These are phyloP conservation scores for Tachypleus tridentatus DNA, from an alignment of 1,140 invertebrate species.

Conservation along the genomic window DNA sequence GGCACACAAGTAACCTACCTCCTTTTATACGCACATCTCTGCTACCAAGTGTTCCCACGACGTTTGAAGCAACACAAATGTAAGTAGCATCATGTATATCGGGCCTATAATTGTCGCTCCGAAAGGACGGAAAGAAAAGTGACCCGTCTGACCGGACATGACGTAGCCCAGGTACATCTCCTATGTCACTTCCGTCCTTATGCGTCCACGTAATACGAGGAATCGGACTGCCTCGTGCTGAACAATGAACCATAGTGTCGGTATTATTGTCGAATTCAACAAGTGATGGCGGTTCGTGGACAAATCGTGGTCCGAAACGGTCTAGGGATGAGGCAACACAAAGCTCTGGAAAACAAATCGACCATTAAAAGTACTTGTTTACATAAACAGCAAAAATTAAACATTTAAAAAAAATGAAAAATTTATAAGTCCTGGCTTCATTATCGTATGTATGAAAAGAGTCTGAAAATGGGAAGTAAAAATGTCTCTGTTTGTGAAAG, in stretches of 20 bases:
- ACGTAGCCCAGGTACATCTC: conserved; percentile 50
- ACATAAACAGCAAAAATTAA: no score
- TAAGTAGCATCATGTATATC: conserved; percentile 43
- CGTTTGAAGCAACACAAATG: conserved; percentile 79
- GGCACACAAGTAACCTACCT: conserved; percentile 48
- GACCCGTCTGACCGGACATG: conserved; percentile 42
- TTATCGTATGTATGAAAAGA: no score
- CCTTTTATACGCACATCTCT: conserved; percentile 85
- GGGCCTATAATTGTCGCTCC: conserved; percentile 35
- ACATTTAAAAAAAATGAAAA: no score
- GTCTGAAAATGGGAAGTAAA: no score
- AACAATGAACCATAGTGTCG: conserved; percentile 81
- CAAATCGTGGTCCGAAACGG: conserved; percentile 62
- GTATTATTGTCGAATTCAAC: conserved; percentile 90
- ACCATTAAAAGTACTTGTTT: no score
- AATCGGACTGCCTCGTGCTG: conserved; percentile 73
- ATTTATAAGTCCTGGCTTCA: no score
- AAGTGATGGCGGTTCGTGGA: conserved; percentile 77
- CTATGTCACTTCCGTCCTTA: conserved; percentile 45
- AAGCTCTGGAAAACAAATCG: no score
- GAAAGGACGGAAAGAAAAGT: conserved; percentile 33
- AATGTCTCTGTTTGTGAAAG: no score
- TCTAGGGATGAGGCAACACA: no score
- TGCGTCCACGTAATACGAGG: conserved; percentile 71
- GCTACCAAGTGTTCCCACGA: conserved; percentile 77